Evolutionary conservation across 2,113 vertebrate species (phyloP).

Genomic region (Turdus rufiventris): DNA sequence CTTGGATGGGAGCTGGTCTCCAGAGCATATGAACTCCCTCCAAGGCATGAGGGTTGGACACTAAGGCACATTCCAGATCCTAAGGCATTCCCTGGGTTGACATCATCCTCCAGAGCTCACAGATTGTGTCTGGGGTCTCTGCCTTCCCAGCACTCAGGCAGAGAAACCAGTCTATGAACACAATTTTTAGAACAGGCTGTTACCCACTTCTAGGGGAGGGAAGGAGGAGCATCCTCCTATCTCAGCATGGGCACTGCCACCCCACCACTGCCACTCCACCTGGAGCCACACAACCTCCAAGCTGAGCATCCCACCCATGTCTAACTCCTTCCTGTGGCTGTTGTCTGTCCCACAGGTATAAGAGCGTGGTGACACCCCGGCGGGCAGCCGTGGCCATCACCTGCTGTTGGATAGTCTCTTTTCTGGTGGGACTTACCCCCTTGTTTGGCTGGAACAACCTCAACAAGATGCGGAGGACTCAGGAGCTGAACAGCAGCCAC

Average conservation of each 20-base stretch:
- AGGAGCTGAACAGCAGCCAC: slow-evolving; percentile 56
- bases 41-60: neutral
- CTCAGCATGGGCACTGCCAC: neutral
- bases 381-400: slow-evolving; percentile 84
- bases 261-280: neutral
- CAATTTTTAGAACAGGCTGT: neutral
- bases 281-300: neutral
- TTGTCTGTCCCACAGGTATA: slow-evolving; percentile 80
- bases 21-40: rapidly evolving
- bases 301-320: neutral
- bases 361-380: slow-evolving; percentile 84
- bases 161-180: neutral
- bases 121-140: neutral
- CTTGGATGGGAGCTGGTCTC: neutral
- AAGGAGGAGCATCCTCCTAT: neutral
- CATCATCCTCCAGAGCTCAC: neutral
- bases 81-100: neutral
- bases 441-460: slow-evolving; percentile 96
- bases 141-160: neutral
- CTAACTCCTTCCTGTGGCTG: neutral
- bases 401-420: slow-evolving; percentile 88
- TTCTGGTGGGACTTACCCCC: slow-evolving; percentile 88
- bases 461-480: slow-evolving; percentile 59
- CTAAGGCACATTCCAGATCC: rapidly evolving
- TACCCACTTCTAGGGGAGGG: too few relatives aligned